Percentiles rank a stretch among this genome's conserved stretches.
Evolutionary conservation across 2,113 vertebrate genomes (phyloP).

Genomic region (Lontra canadensis): DNA sequence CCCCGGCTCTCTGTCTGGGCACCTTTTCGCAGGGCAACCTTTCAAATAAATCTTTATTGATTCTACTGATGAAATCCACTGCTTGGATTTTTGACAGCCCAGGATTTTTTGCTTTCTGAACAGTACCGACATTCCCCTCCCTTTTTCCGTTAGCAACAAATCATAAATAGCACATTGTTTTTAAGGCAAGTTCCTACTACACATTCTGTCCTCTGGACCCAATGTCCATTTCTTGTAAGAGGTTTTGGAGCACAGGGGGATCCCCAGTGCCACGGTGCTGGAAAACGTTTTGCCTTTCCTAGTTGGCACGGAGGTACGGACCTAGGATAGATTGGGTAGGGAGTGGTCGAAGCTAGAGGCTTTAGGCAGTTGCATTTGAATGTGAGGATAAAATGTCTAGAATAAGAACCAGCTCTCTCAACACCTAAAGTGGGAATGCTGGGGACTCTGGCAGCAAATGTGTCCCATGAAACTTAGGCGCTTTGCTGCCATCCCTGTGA

Average conservation of each 20-base stretch:
- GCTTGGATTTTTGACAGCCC: neutral
- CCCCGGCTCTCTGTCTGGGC: neutral
- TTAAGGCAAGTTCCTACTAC: neutral
- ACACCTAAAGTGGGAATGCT: neutral
- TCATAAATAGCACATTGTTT: neutral
- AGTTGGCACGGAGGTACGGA: too few species aligned
- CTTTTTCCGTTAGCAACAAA: neutral
- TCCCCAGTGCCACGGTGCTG: neutral
- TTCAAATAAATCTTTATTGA: slow-evolving; percentile 42
- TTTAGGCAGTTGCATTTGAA: neutral
- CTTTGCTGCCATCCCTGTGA: neutral
- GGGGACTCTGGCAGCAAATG: neutral
- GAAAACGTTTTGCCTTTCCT: neutral
- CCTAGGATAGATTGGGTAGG: neutral
- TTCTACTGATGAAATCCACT: neutral
- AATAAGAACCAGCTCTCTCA: neutral
- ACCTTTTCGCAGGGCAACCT: neutral
- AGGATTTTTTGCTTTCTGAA: neutral
- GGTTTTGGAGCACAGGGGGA: neutral
- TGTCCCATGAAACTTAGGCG: neutral
- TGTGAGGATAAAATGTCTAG: neutral
- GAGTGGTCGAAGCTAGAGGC: neutral
- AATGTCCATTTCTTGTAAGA: neutral
- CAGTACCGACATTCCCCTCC: neutral
- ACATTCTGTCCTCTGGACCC: neutral